Conservation (phyloP, 2,888 invertebrate genomes). For the Listrodromus nycthemerus region DNA sequence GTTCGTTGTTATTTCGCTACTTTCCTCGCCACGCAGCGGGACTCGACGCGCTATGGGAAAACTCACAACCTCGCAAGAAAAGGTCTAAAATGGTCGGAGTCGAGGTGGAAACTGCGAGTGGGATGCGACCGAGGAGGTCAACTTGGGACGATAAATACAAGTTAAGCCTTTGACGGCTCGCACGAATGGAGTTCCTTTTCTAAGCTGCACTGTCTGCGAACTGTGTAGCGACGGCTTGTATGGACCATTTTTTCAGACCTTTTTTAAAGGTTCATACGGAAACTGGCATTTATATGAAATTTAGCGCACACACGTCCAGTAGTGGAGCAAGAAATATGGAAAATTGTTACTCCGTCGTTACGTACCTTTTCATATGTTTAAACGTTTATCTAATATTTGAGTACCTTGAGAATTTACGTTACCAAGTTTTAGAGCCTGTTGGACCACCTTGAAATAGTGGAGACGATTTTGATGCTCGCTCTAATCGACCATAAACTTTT, state of each 20-base stretch:
- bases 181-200: not conserved
- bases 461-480: not conserved
- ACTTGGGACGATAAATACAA: constrained; percentile 50
- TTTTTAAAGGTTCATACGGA: not conserved
- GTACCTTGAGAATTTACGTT: not conserved
- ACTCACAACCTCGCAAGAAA: not conserved
- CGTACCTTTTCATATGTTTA: not conserved
- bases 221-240: not conserved
- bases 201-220: not conserved
- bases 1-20: constrained; percentile 38
- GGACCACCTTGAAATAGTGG: not conserved
- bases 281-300: not conserved
- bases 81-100: not conserved
- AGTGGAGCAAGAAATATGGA: not conserved
- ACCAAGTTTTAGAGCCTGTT: not conserved
- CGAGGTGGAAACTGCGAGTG: constrained; percentile 20
- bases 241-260: not conserved
- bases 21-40: not conserved
- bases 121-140: constrained; percentile 22
- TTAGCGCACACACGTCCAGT: not conserved
- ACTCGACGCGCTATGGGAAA: constrained; percentile 27
- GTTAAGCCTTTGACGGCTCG: constrained; percentile 2
- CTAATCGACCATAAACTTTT: not conserved
- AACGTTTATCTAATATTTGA: not conserved
- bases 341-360: not conserved